Conservation (phyloP, 2,797 vertebrate species). For the Potorous gilbertii region DNA sequence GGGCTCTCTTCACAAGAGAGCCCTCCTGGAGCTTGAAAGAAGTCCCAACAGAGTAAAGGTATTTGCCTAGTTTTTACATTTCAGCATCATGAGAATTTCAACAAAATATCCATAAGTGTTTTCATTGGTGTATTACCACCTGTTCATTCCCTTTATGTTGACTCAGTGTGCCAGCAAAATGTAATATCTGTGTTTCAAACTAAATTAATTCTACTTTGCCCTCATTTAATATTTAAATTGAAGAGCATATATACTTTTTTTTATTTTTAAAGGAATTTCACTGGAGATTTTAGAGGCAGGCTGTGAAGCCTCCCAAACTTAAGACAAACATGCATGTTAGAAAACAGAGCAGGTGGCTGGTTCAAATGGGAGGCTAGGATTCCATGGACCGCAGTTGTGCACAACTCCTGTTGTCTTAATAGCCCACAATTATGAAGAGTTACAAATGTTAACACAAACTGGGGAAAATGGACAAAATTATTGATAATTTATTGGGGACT, state of each 20-base stretch:
- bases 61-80: slow-evolving; percentile 38
- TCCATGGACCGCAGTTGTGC: slow-evolving; percentile 43
- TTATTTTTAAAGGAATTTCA: slow-evolving; percentile 53
- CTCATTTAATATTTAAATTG: slow-evolving; percentile 66
- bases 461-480: slow-evolving; percentile 59
- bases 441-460: slow-evolving; percentile 64
- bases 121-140: slow-evolving; percentile 36
- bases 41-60: neutral
- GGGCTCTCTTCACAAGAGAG: neutral
- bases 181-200: slow-evolving; percentile 65
- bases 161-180: slow-evolving; percentile 65
- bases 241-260: neutral
- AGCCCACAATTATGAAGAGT: slow-evolving; percentile 58
- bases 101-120: slow-evolving; percentile 51
- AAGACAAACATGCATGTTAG: neutral
- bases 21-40: slow-evolving; percentile 10
- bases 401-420: slow-evolving; percentile 53
- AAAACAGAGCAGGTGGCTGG: slow-evolving; percentile 48
- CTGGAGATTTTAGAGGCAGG: slow-evolving; percentile 42
- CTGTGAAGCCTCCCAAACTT: slow-evolving; percentile 32
- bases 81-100: slow-evolving; percentile 45
- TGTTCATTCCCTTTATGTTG: slow-evolving; percentile 71
- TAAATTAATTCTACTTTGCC: slow-evolving; percentile 75
- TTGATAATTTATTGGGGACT: slow-evolving; percentile 64
- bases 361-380: slow-evolving; percentile 29